Percentiles rank a stretch among this genome's conserved stretches.
phyloP scores from a whole-genome alignment of 2,888 invertebrate species.

The Brachynemurus nebulosus region DNA sequence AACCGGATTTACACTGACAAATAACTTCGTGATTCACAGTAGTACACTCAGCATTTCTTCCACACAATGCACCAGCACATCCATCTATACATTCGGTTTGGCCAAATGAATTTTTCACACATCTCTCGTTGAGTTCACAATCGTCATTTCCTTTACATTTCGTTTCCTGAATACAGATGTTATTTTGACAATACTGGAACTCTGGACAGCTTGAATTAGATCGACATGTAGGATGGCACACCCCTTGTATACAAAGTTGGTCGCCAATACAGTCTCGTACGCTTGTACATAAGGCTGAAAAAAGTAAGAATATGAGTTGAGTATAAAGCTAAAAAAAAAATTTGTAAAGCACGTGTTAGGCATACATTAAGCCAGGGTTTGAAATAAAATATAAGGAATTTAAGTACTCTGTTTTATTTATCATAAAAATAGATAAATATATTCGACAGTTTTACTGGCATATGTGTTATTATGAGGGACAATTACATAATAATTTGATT shows the following conservation, averaged over 20 bases:
- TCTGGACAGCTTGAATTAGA: constrained; percentile 71
- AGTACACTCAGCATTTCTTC: constrained; percentile 68
- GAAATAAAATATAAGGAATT: too few species aligned
- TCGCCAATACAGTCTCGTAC: constrained; percentile 74
- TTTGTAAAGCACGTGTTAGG: too few species aligned
- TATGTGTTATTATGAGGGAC: not conserved
- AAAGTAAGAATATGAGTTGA: too few species aligned
- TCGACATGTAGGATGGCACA: constrained; percentile 75
- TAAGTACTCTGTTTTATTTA: too few species aligned
- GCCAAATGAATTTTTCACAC: constrained; percentile 51
- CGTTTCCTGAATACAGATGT: constrained; percentile 70
- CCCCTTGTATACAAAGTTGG: constrained; percentile 71
- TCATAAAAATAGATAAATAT: too few species aligned
- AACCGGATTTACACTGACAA: constrained; percentile 67
- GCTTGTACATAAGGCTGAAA: constrained; percentile 58
- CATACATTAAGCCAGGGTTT: too few species aligned
- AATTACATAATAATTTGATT: not conserved
- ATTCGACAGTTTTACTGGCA: too few species aligned
- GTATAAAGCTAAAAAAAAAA: too few species aligned
- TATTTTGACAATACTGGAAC: constrained; percentile 70
- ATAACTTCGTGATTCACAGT: constrained; percentile 57
- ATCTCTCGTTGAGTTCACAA: constrained; percentile 60
- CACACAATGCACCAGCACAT: constrained; percentile 61
- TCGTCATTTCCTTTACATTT: constrained; percentile 59
- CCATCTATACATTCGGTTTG: constrained; percentile 63